Evolutionary conservation across 2,888 invertebrate species (phyloP).

Genomic region (Drosophila melanosoma): DNA sequence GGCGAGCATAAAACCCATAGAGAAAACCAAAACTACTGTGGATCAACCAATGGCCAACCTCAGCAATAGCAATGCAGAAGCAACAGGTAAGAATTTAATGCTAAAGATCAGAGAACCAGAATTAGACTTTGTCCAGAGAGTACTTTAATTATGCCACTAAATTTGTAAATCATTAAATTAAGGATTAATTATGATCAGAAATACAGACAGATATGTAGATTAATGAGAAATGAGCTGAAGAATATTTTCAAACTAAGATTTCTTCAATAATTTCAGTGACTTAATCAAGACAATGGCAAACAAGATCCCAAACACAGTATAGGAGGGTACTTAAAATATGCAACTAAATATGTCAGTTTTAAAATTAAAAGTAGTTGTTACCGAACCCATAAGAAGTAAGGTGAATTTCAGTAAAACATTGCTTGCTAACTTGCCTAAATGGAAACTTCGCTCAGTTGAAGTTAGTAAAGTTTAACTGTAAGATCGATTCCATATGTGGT

Average conservation of each 20-base stretch:
- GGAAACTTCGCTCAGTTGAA: too few relatives aligned
- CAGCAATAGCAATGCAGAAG: conserved; percentile 25
- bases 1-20: conserved; percentile 7
- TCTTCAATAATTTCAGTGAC: neutral
- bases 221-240: neutral
- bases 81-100: conserved; percentile 33
- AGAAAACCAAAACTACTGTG: conserved; percentile 23
- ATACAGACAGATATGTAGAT: too few relatives aligned
- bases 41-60: conserved; percentile 24
- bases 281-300: too few relatives aligned
- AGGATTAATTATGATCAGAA: neutral
- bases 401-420: too few relatives aligned
- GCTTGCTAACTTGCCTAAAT: too few relatives aligned
- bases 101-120: neutral
- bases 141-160: neutral
- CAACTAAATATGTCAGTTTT: too few relatives aligned
- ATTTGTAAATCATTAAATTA: neutral
- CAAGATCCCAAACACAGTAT: too few relatives aligned
- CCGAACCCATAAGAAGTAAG: too few relatives aligned
- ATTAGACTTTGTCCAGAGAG: neutral
- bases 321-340: too few relatives aligned
- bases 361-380: too few relatives aligned
- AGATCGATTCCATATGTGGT: neutral
- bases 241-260: neutral
- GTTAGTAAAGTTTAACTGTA: neutral